These are phyloP conservation scores for Dione vanillae DNA, from an alignment of 2,888 invertebrate genomes.

Conservation along the genomic window DNA sequence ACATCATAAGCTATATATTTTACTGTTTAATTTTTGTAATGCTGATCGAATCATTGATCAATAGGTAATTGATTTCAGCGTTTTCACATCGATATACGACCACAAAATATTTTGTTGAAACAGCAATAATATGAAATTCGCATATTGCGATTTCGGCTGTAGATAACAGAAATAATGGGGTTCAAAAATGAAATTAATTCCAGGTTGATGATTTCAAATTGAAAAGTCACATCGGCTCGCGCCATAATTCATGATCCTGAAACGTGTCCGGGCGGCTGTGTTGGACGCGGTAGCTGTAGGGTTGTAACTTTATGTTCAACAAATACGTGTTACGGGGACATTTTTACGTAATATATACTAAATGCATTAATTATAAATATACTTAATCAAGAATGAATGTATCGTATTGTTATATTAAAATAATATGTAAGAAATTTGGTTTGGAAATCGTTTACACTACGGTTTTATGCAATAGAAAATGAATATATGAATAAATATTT, in stretches of 20 bases:
- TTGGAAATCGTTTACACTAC: too few species aligned
- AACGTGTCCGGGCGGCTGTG: constrained; percentile 83
- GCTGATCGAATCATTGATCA: constrained; percentile 20
- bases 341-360: background rate
- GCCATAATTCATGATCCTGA: constrained; percentile 84
- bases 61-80: constrained; percentile 40
- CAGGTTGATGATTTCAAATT: constrained; percentile 85
- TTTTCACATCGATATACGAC: constrained; percentile 51
- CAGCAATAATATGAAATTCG: constrained; percentile 79
- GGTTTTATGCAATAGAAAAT: too few species aligned
- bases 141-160: constrained; percentile 81
- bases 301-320: constrained; percentile 54
- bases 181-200: constrained; percentile 85
- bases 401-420: too few species aligned
- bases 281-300: constrained; percentile 70
- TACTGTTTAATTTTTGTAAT: background rate
- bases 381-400: too few species aligned
- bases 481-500: too few species aligned
- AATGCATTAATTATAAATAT: too few species aligned
- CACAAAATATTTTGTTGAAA: constrained; percentile 77
- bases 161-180: constrained; percentile 84
- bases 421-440: too few species aligned
- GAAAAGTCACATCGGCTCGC: constrained; percentile 85
- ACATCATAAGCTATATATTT: too few species aligned
- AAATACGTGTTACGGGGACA: background rate